A percentile compares a stretch with the other conserved stretches of the same genome.
Conservation (phyloP, 1,140 invertebrate species). For the Episyrphus balteatus region DNA sequence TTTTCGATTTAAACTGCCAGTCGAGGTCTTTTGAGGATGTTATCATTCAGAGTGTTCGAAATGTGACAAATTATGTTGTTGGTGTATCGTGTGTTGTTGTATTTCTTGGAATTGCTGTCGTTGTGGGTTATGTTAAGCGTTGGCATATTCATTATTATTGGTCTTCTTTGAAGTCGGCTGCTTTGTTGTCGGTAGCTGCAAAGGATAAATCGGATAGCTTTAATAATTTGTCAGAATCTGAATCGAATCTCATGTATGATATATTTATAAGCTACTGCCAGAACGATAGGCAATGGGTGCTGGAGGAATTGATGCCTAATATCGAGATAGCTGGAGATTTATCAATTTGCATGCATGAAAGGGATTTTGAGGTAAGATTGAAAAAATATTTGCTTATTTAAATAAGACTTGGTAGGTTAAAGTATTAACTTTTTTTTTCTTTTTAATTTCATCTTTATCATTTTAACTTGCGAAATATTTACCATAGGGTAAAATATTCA, state of each 20-base stretch:
- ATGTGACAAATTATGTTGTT: conserved; percentile 11
- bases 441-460: too few relatives aligned
- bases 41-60: conserved; percentile 13
- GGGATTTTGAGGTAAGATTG: conserved; percentile 46
- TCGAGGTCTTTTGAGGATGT: not conserved
- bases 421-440: not conserved
- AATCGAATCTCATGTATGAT: conserved; percentile 39
- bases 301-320: conserved; percentile 47
- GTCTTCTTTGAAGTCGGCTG: conserved; percentile 42
- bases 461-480: too few relatives aligned
- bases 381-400: too few relatives aligned
- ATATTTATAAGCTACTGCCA: conserved; percentile 54
- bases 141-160: conserved; percentile 43
- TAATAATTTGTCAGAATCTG: conserved; percentile 11
- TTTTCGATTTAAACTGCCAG: conserved; percentile 21
- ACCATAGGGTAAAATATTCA: too few relatives aligned
- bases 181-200: conserved; percentile 26
- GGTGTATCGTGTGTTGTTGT: conserved; percentile 18
- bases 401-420: too few relatives aligned
- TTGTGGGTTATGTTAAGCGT: conserved; percentile 38
- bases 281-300: conserved; percentile 45
- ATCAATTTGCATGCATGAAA: conserved; percentile 49
- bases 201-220: conserved; percentile 18
- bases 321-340: conserved; percentile 43
- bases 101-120: conserved; percentile 22